A percentile compares a stretch with the other conserved stretches of the same genome.
Conservation (phyloP, 2,888 invertebrate genomes). For the Octodonta nipae region DNA sequence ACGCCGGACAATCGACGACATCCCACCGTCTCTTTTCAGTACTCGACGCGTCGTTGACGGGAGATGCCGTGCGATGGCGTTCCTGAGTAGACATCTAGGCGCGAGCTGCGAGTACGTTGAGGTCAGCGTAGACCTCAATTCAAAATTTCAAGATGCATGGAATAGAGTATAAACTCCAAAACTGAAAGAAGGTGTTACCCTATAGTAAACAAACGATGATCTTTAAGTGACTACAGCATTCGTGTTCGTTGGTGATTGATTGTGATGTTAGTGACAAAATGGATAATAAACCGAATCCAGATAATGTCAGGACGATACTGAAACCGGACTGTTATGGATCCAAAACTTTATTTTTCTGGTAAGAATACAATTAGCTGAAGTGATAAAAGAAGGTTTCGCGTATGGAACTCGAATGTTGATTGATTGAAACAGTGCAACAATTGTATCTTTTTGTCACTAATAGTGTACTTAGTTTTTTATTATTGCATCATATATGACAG, state of each 20-base stretch:
- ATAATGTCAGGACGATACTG: constrained; percentile 17
- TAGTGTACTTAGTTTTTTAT: no score
- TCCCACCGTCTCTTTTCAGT: no score
- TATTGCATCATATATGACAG: no score
- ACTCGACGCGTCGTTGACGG: no score
- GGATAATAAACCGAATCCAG: constrained; percentile 24
- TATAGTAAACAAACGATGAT: constrained; percentile 11
- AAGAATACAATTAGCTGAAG: constrained; percentile 16
- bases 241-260: constrained; percentile 4
- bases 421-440: no score
- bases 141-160: constrained; percentile 14
- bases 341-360: constrained; percentile 31
- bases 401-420: no score
- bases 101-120: no score
- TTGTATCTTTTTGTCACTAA: no score
- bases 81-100: constrained; percentile 23
- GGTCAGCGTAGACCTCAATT: no score
- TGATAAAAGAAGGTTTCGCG: not conserved
- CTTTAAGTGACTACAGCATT: constrained; percentile 16
- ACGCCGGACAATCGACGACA: no score
- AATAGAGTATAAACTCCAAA: constrained; percentile 9
- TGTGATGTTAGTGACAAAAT: constrained; percentile 30
- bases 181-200: constrained; percentile 2
- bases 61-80: constrained; percentile 27
- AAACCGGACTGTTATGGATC: constrained; percentile 28